phyloP scores from a whole-genome alignment of 2,888 invertebrate genomes.

The Axea sp. region DNA sequence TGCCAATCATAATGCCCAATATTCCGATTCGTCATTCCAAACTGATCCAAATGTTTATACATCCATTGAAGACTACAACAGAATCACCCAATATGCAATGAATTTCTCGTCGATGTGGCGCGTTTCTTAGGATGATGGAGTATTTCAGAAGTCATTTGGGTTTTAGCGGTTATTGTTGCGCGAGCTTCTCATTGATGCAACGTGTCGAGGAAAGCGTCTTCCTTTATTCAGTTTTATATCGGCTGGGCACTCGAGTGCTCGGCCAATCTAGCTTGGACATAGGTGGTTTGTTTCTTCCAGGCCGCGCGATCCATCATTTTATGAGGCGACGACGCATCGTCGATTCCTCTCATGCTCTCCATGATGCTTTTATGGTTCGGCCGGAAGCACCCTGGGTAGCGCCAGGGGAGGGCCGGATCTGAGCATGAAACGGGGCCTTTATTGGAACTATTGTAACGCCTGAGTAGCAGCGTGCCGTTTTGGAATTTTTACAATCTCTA shows the following conservation, averaged over 20 bases:
- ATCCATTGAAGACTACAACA: no score
- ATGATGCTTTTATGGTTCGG: slow-evolving; percentile 72
- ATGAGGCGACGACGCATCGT: slow-evolving; percentile 44
- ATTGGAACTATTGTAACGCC: slow-evolving; percentile 70
- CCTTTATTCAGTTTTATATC: slow-evolving; percentile 23
- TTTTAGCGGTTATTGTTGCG: slow-evolving; percentile 26
- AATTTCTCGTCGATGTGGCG: slow-evolving; percentile 12
- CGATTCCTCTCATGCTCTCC: slow-evolving; percentile 63
- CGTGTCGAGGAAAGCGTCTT: slow-evolving; percentile 15
- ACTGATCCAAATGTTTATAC: no score
- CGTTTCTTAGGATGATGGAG: slow-evolving; percentile 13
- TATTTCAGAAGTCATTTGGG: slow-evolving; percentile 44
- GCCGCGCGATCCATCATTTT: slow-evolving; percentile 60
- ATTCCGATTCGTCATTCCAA: no score
- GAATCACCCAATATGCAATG: slow-evolving; percentile 31
- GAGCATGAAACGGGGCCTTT: slow-evolving; percentile 72
- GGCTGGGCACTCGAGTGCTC: slow-evolving; percentile 19
- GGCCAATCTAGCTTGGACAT: slow-evolving; percentile 37
- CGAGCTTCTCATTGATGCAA: slow-evolving; percentile 21
- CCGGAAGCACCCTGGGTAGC: slow-evolving; percentile 71
- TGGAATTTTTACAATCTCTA: slow-evolving; percentile 46
- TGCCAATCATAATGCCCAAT: no score
- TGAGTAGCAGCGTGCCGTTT: slow-evolving; percentile 71
- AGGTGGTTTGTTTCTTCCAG: slow-evolving; percentile 54
- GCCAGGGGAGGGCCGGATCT: slow-evolving; percentile 71